phyloP scores from a whole-genome alignment of 2,888 invertebrate species.

The Acanthosepion lycidas region DNA sequence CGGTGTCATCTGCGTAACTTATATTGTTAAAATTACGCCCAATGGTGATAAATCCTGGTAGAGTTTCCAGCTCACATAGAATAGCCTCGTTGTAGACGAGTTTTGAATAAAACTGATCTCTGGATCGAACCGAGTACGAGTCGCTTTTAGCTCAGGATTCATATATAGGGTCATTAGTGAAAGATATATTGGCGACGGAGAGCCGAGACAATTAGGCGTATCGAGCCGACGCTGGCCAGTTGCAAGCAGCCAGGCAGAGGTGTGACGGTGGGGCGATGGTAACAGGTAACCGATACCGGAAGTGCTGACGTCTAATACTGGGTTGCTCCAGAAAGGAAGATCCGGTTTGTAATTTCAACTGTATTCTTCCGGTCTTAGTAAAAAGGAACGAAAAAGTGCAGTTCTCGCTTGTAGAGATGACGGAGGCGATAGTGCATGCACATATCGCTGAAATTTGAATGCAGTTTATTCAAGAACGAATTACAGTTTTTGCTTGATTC shows the following conservation, averaged over 20 bases:
- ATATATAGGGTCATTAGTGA: neutral
- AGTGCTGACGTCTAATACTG: constrained; percentile 33
- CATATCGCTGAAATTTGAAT: too few relatives aligned
- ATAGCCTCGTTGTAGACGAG: too few relatives aligned
- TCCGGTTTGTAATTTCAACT: constrained; percentile 33
- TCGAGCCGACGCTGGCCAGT: neutral
- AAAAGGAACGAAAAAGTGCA: neutral
- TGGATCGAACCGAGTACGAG: too few relatives aligned
- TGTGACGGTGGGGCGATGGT: neutral
- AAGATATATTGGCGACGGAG: neutral
- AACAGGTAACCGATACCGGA: constrained; percentile 33
- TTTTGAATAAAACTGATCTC: too few relatives aligned
- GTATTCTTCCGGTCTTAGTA: neutral
- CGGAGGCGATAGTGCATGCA: too few relatives aligned
- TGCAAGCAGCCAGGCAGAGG: neutral
- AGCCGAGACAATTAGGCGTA: neutral
- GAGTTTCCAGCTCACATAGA: too few relatives aligned
- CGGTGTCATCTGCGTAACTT: too few relatives aligned
- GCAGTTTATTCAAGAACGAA: too few relatives aligned
- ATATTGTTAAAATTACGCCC: too few relatives aligned
- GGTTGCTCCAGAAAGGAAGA: constrained; percentile 18
- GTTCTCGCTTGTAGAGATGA: neutral
- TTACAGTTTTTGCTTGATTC: too few relatives aligned
- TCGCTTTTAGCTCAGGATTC: neutral
- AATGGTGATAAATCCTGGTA: too few relatives aligned